Evolutionary conservation across 2,113 vertebrate genomes (phyloP).

Genomic region (Theropithecus gelada): DNA sequence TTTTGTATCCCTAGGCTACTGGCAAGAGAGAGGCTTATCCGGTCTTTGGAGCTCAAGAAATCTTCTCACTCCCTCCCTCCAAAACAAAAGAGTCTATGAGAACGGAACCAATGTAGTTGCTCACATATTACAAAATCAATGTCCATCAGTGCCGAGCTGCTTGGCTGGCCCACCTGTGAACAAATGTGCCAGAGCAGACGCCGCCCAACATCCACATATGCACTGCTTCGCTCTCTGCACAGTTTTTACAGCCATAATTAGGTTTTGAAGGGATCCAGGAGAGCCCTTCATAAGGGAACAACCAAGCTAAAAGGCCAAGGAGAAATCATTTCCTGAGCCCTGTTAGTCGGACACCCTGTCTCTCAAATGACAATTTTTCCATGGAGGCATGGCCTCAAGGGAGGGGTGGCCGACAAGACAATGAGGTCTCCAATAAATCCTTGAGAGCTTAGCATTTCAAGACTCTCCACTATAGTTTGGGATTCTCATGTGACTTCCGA

Average conservation of each 20-base stretch:
- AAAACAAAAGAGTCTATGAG: background rate
- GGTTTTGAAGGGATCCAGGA: background rate
- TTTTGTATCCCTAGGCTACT: background rate
- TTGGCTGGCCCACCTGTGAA: background rate
- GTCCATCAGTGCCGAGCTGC: background rate
- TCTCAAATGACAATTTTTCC: background rate
- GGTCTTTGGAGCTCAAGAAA: background rate
- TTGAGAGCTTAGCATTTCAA: background rate
- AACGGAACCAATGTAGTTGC: background rate
- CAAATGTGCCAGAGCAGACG: background rate
- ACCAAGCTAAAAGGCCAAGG: background rate
- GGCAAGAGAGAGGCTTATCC: background rate
- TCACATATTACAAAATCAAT: background rate
- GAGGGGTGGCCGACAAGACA: background rate
- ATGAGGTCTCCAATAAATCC: background rate
- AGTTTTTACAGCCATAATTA: background rate
- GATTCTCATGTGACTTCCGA: rapidly evolving
- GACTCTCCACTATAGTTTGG: background rate
- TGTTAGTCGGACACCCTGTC: rapidly evolving
- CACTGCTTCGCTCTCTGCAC: background rate
- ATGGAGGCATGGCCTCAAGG: background rate
- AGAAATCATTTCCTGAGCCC: background rate
- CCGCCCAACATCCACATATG: background rate
- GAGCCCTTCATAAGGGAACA: background rate
- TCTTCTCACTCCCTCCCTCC: background rate